Evolutionary conservation across 2,797 vertebrate genomes (phyloP).

Genomic region (Onychomys leucogaster): DNA sequence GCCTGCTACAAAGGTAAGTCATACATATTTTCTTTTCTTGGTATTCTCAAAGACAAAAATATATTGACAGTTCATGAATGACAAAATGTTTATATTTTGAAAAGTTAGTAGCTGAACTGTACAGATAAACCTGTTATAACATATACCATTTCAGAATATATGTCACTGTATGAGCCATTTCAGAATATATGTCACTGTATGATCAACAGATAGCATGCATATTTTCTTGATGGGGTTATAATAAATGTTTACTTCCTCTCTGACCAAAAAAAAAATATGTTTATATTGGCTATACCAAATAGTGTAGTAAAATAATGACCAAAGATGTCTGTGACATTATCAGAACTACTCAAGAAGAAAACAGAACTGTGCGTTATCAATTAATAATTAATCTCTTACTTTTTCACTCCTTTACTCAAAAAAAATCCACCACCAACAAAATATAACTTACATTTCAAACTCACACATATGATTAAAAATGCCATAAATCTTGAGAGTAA

Average conservation of each 20-base stretch:
- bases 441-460: background rate
- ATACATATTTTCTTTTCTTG: slow-evolving; percentile 50
- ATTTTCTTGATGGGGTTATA: slow-evolving; percentile 28
- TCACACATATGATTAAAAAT: slow-evolving; percentile 50
- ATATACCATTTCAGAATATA: slow-evolving; percentile 37
- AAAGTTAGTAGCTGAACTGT: slow-evolving; percentile 43
- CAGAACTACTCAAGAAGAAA: slow-evolving; percentile 52
- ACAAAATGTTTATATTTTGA: slow-evolving; percentile 46
- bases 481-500: slow-evolving; percentile 49
- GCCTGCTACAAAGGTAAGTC: slow-evolving; percentile 92
- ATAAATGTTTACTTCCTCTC: slow-evolving; percentile 13
- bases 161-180: slow-evolving; percentile 5
- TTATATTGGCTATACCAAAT: slow-evolving; percentile 43
- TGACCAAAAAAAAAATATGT: slow-evolving; percentile 36
- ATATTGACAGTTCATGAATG: slow-evolving; percentile 48
- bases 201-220: slow-evolving; percentile 3
- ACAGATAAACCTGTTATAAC: background rate
- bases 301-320: slow-evolving; percentile 41
- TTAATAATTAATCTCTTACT: slow-evolving; percentile 47
- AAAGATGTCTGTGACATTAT: slow-evolving; percentile 47
- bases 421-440: background rate
- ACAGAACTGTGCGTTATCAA: slow-evolving; percentile 35
- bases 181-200: slow-evolving; percentile 20
- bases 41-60: slow-evolving; percentile 65
- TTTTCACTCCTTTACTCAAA: slow-evolving; percentile 45